Evolutionary conservation across 2,113 vertebrate genomes (phyloP).

Genomic region (Cololabis saira): DNA sequence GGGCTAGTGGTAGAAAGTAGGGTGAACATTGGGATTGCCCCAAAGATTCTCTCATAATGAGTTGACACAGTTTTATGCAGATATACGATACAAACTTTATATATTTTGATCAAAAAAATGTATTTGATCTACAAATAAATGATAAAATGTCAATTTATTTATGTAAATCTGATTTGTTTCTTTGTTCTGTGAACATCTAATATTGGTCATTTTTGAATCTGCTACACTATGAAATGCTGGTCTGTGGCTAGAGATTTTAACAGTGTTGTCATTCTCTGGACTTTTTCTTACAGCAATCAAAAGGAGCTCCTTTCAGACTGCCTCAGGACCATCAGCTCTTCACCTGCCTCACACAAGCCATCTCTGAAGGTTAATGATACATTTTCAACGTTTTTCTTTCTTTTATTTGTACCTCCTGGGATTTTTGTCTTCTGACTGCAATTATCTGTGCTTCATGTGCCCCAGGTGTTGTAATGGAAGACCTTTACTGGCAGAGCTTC

Average conservation of each 20-base stretch:
- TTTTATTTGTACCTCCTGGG: background rate
- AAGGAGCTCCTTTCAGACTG: conserved; percentile 86
- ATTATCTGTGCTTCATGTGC: background rate
- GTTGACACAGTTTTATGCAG: too few species aligned
- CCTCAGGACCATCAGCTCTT: conserved; percentile 89
- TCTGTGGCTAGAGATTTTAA: background rate
- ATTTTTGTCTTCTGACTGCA: background rate
- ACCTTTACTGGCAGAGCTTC: conserved; percentile 91
- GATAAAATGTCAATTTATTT: background rate
- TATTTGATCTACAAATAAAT: background rate
- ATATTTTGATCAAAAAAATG: background rate
- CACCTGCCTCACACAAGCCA: conserved; percentile 79
- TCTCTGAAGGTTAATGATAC: conserved; percentile 83
- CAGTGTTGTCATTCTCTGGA: background rate
- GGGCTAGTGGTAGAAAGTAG: too few species aligned
- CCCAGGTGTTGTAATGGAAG: conserved; percentile 80
- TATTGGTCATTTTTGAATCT: background rate
- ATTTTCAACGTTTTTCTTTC: background rate
- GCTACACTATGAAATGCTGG: background rate
- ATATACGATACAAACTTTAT: background rate
- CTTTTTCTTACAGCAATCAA: conserved; percentile 70
- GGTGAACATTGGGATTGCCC: too few species aligned
- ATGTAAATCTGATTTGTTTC: too few species aligned
- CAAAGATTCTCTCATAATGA: too few species aligned
- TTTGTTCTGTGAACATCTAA: too few species aligned